Evolutionary conservation across 1,140 invertebrate species (phyloP).

Genomic region (Hirudo medicinalis): DNA sequence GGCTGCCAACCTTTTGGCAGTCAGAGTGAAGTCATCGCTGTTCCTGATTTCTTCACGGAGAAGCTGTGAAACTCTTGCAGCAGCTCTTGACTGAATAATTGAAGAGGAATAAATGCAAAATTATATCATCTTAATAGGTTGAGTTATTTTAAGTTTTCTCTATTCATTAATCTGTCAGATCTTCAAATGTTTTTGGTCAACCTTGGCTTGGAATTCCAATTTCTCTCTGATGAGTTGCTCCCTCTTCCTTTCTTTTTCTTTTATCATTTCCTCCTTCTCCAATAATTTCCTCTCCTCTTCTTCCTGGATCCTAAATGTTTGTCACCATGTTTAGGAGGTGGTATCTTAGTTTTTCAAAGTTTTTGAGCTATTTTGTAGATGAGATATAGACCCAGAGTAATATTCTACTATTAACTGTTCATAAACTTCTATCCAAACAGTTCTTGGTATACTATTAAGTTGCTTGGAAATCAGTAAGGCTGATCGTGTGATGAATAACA

Average conservation of each 20-base stretch:
- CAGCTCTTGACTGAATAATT: neutral
- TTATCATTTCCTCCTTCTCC: neutral
- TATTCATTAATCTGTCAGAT: neutral
- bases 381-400: neutral
- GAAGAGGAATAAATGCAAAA: neutral
- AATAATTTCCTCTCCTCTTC: neutral
- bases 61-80: neutral
- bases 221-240: slow-evolving; percentile 7
- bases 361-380: neutral
- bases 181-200: neutral
- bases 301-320: neutral
- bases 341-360: neutral
- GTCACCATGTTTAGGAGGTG: neutral
- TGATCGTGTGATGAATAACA: neutral
- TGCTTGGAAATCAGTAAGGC: neutral
- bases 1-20: neutral
- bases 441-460: neutral
- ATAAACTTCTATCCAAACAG: neutral
- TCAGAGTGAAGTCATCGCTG: neutral
- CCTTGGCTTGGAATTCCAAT: neutral
- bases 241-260: neutral
- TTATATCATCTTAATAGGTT: neutral
- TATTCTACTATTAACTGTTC: neutral
- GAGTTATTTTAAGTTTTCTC: neutral
- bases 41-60: neutral